Conservation (phyloP, 2,113 vertebrate species). For the Garra rufa region DNA sequence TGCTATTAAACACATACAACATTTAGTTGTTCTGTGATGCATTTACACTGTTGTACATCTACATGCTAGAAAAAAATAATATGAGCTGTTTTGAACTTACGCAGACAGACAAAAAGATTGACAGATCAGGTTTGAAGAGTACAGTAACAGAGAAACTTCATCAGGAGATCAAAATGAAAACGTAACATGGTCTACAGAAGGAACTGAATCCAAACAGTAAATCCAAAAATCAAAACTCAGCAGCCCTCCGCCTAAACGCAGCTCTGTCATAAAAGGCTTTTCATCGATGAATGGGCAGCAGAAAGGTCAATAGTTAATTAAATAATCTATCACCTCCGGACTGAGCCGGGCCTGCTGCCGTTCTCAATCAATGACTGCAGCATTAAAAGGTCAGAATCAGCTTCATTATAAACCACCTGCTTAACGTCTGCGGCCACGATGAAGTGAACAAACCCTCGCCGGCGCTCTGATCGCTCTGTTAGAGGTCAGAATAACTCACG, state of each 20-base stretch:
- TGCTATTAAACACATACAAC: neutral
- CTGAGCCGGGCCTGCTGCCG: slow-evolving; percentile 84
- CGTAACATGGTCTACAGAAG: slow-evolving; percentile 27
- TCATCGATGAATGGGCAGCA: slow-evolving; percentile 92
- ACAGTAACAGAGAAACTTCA: slow-evolving; percentile 29
- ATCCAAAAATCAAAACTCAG: slow-evolving; percentile 79
- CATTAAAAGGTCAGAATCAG: slow-evolving; percentile 99
- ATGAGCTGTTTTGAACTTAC: neutral
- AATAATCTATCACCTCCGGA: slow-evolving; percentile 99
- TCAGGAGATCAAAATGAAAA: slow-evolving; percentile 31
- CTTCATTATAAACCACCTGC: slow-evolving; percentile 85
- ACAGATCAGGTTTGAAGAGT: neutral
- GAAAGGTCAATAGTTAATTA: slow-evolving; percentile 99
- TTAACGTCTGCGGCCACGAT: slow-evolving; percentile 69
- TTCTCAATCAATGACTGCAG: slow-evolving; percentile 92
- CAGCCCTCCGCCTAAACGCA: slow-evolving; percentile 80
- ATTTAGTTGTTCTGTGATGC: neutral
- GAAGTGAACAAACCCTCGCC: slow-evolving; percentile 38
- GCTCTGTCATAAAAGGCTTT: slow-evolving; percentile 86
- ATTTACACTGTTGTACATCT: neutral
- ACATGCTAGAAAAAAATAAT: neutral
- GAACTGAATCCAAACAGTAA: slow-evolving; percentile 61
- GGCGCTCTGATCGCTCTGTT: neutral
- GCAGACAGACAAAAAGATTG: neutral
- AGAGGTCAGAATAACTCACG: neutral